Evolutionary conservation across 2,797 vertebrate species (phyloP), one percentile per base, ranked within the genome.

Genomic region (Amniataba percoides): DNA sequence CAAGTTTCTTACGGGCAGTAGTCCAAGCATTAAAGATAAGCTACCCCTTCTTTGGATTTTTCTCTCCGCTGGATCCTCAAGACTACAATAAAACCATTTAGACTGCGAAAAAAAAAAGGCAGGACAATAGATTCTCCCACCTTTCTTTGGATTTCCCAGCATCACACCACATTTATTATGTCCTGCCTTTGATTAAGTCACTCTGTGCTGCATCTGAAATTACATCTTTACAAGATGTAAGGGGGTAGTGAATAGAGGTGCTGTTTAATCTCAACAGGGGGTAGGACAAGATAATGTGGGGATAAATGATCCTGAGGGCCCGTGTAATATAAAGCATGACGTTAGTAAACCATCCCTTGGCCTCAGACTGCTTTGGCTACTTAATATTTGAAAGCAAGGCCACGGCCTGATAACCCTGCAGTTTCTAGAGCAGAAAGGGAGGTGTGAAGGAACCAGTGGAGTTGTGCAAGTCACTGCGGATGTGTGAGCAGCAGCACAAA

Each of bases 301-400:
- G 85, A 73, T 76, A 85, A 90, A 89, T 69, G 71, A 87, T 78
- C 87, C 81, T 3, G 71, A 81, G 65, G 83, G 80, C 61, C 61
- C 43, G 75, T 70, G 61, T 74, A 78, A 45, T 18, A 77, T 79
- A 81, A 88, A 83, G 78, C 58, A 81, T 34, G 21, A 74, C 56
- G 65, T 66, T 62, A 82, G 85, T 87, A 90, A 92, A 87, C 91
- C 84, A 91, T 85, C 92, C 89, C 68, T 63, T 70, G 63, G 88
- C 73, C 82, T 88, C 80, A 83, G 84, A 72, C 88, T 80, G 86
- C 83, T 81, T 89, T 81, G 34, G 57, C 89, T 90, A 78, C 88
- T 94, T 87, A 94, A 94, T 94, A 94, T 95, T 95, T 94, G 87
- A 95, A 93, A 81, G 86, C 81, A 43, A 83, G 67, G 85, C 87